Base-by-base conservation (phyloP, 2,888 invertebrate species). In the Ganaspis brasiliensis region DNA sequence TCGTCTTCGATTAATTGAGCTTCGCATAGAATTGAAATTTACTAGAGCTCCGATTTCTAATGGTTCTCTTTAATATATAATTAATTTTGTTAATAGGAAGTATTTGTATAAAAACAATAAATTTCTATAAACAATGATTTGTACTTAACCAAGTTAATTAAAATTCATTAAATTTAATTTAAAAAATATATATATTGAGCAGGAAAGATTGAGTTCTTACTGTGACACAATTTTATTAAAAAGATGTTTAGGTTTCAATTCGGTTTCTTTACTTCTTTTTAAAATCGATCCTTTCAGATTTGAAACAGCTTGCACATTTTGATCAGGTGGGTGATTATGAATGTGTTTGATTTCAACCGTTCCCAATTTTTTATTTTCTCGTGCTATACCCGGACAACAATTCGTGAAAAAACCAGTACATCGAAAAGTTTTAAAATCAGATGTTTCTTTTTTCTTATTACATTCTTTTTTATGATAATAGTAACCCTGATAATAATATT, bases 401-500 rank as follows among this genome's bases (percentile, higher is more conserved):
- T n/a, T n/a, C 14, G n/a, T 31, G 6, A 6, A 49, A 3, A 49
- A 49, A n/a, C n/a, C 14, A 49, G n/a, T 2, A 5, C 49, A 49
- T n/a, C 49, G 49, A 49, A 49, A 49, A 16, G 12, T 0, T 49
- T 49, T n/a, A n/a, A 49, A n/a, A 14, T 49, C 6, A 4, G n/a
- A 14, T 2, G 2, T 31, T 6, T 49, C 16, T 2, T 49, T 49
- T 1, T 49, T 49, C 6, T 49, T 49, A n/a, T n/a, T n/a, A n/a
- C n/a, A n/a, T 49, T 14, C 5, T 49, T 49, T 49, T 49, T 49
- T 49, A n/a, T 49, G 49, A 49, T 49, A 49, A 49, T 49, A 49
- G n/a, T n/a, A 49, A n/a, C 49, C 49, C n/a, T 49, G 14, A n/a
- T 49, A n/a, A 49, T n/a, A 49, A 49, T 49, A 49, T 49, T 49